phyloP scores from a whole-genome alignment of 2,888 invertebrate genomes.

The Athrips mouffetella region DNA sequence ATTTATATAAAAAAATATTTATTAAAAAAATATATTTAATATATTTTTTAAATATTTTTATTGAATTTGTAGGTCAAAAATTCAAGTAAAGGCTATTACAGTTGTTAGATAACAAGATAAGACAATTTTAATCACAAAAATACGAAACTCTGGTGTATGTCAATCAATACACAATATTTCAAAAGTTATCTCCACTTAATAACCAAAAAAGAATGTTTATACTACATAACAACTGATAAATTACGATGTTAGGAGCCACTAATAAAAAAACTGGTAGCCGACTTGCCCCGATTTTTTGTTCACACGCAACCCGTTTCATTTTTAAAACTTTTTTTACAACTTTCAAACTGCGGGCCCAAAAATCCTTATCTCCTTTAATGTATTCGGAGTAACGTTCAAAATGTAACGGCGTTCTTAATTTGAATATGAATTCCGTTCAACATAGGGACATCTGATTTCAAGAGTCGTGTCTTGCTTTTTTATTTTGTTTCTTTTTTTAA shows the following conservation, averaged over 20 bases:
- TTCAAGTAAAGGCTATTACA: too few relatives aligned
- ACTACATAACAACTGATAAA: conserved; percentile 30
- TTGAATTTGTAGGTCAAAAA: too few relatives aligned
- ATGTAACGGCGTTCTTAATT: conserved; percentile 15
- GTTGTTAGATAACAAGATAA: too few relatives aligned
- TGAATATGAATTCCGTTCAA: too few relatives aligned
- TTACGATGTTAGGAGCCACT: conserved; percentile 23
- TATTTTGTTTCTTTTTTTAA: conserved; percentile 28
- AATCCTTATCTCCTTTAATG: conserved; percentile 1
- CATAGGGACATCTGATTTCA: neutral
- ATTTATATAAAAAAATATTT: too few relatives aligned
- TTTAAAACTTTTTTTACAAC: conserved; percentile 9
- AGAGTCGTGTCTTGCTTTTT: conserved; percentile 28
- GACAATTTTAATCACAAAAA: too few relatives aligned
- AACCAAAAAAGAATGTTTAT: conserved; percentile 5
- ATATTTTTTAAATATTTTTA: too few relatives aligned
- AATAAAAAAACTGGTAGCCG: conserved; percentile 30
- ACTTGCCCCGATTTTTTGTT: conserved; percentile 32
- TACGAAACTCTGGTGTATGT: neutral
- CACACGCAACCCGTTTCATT: conserved; percentile 28
- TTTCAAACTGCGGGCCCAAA: neutral
- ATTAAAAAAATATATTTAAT: too few relatives aligned
- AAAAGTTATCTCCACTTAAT: neutral
- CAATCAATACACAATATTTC: neutral
- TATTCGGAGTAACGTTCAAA: conserved; percentile 15